phyloP scores from a whole-genome alignment of 2,797 vertebrate species.

The Myotis daubentonii region DNA sequence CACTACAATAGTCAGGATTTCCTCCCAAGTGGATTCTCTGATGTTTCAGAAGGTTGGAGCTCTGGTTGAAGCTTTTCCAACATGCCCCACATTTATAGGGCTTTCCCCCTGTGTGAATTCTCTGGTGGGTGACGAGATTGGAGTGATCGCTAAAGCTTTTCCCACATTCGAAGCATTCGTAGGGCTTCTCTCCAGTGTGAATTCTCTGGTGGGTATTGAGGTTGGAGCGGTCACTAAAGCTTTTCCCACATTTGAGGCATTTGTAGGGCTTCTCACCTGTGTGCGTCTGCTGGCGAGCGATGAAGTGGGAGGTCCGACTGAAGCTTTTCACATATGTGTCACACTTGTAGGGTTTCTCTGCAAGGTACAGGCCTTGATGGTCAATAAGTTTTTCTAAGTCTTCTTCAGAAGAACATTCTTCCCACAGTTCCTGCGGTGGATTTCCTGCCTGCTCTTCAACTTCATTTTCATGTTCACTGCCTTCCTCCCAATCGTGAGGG shows the following conservation, averaged over 20 bases:
- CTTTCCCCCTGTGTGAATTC: constrained; percentile 72
- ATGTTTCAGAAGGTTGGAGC: constrained; percentile 76
- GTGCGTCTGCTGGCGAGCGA: constrained; percentile 68
- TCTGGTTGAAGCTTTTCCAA: constrained; percentile 78
- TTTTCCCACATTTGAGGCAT: constrained; percentile 74
- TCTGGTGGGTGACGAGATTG: constrained; percentile 72
- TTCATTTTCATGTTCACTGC: constrained; percentile 61
- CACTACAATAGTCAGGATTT: neutral
- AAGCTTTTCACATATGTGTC: constrained; percentile 62
- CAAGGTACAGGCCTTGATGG: constrained; percentile 76
- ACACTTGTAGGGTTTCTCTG: constrained; percentile 71
- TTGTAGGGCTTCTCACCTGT: constrained; percentile 74
- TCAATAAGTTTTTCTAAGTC: constrained; percentile 78
- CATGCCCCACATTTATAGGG: constrained; percentile 73
- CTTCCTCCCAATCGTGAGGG: constrained; percentile 5
- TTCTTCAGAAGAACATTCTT: constrained; percentile 64
- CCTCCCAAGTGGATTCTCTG: constrained; percentile 71
- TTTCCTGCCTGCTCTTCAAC: neutral
- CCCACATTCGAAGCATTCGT: constrained; percentile 72
- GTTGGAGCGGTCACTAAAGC: constrained; percentile 71
- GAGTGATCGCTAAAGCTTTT: constrained; percentile 75
- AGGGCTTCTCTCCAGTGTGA: constrained; percentile 78
- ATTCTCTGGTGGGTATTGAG: constrained; percentile 75
- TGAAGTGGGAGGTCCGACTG: constrained; percentile 60
- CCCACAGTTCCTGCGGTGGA: constrained; percentile 38